These are phyloP conservation scores for Gymnocephalus cernua DNA, from an alignment of 2,113 vertebrate genomes.

Conservation along the genomic window DNA sequence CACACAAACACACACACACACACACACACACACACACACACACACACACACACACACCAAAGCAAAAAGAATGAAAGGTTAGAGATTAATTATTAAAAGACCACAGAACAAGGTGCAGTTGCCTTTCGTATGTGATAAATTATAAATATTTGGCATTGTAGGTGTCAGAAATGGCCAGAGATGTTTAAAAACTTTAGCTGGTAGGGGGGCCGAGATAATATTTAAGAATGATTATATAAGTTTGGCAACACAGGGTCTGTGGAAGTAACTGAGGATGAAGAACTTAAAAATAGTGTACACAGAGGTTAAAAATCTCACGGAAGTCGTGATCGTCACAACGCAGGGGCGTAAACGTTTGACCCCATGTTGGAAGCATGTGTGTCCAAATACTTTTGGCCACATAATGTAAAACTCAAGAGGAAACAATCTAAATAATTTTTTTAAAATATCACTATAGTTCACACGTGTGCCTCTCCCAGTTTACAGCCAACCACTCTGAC, in stretches of 20 bases:
- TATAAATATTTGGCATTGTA: not conserved
- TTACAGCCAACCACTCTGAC: slow-evolving; percentile 12
- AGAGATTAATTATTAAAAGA: not conserved
- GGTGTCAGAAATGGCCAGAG: not conserved
- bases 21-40: too few species aligned
- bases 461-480: not conserved
- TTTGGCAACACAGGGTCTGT: not conserved
- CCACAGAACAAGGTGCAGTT: not conserved
- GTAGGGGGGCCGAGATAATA: not conserved
- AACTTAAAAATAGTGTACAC: not conserved
- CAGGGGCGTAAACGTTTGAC: not conserved
- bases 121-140: not conserved
- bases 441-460: not conserved
- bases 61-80: not conserved
- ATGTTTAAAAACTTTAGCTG: not conserved
- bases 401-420: not conserved
- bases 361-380: not conserved
- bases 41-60: not conserved
- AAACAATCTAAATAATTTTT: too few species aligned
- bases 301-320: not conserved
- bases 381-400: not conserved
- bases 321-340: not conserved
- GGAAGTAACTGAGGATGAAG: too few species aligned
- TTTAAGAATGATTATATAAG: not conserved
- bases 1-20: too few species aligned